Percentiles rank a stretch among this genome's conserved stretches.
Conservation (phyloP, 1,140 invertebrate species). For the Acromyrmex echinatior region DNA sequence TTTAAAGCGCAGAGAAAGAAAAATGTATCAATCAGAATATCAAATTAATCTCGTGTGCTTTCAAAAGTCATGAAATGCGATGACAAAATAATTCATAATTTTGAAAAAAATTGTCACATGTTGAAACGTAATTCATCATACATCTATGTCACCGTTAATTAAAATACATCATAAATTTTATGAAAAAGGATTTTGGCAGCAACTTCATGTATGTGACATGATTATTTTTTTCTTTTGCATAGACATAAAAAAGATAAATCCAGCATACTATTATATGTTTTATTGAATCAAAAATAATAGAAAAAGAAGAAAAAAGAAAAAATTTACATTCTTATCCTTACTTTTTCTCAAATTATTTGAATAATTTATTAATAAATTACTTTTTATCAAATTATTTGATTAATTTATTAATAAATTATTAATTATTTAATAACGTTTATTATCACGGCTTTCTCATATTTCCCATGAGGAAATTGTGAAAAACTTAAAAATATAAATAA, state of each 20-base stretch:
- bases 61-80: neutral
- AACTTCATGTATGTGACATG: neutral
- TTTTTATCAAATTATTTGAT: too few relatives aligned
- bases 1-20: constrained; percentile 17
- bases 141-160: neutral
- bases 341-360: constrained; percentile 1
- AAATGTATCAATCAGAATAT: neutral
- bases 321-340: neutral
- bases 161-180: neutral
- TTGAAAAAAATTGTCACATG: constrained; percentile 46
- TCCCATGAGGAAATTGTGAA: neutral
- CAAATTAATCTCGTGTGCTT: neutral
- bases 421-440: too few relatives aligned
- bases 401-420: neutral
- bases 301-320: neutral
- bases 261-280: neutral
- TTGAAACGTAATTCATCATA: constrained; percentile 31
- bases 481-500: neutral
- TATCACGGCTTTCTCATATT: neutral
- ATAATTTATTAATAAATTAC: neutral
- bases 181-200: neutral
- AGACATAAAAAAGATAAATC: neutral
- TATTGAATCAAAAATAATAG: neutral
- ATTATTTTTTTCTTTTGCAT: neutral
- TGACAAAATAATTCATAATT: constrained; percentile 1